Evolutionary conservation across 2,888 invertebrate genomes (phyloP), one percentile per base, ranked within the genome.

Genomic region (Abrostola triplasia): DNA sequence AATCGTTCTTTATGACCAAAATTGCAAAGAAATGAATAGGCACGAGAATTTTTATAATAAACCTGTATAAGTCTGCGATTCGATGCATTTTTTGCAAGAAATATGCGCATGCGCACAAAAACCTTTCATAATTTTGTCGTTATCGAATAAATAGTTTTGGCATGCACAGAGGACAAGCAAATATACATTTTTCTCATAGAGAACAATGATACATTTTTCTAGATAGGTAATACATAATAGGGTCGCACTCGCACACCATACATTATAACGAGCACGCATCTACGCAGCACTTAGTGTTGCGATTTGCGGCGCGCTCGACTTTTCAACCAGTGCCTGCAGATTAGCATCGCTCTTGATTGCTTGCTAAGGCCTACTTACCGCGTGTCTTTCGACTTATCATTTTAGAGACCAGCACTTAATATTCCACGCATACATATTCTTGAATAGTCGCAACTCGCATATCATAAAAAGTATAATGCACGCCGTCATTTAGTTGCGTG

Each of bases 401-500:
- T 56, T 48, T 44, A 42, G 35, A 59, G 56, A 63, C 63, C 59
- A 13, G 36, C 11, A 50, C 51, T 74, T 68, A 76, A 8, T 77
- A 76, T 76, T 60, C 77, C 51, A 67, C 49, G 58, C 73, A 65
- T 67, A 53, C 54, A 73, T 59, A 71, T 62, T 67, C 55, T 76
- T 68, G 65, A 68, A 72, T 67, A 71, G 67, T 71, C 57, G 57
- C 58, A 24, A 24, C 24, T 24, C 60, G 72, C 67, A 64, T 71
- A 72, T 70, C 73, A 70, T 59, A 75, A 73, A 73, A 76, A 78
- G 64, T 72, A 70, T 75, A 65, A 77, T 75, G 74, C 73, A 60
- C 76, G 74, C 61, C 73, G 76, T 63, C 77, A 66, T 66, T 70
- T 59, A 67, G 74, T 70, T 73, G 77, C 73, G 72, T 69, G 73